phyloP scores from a whole-genome alignment of 1,140 invertebrate genomes.

The Drosophila mojavensis region DNA sequence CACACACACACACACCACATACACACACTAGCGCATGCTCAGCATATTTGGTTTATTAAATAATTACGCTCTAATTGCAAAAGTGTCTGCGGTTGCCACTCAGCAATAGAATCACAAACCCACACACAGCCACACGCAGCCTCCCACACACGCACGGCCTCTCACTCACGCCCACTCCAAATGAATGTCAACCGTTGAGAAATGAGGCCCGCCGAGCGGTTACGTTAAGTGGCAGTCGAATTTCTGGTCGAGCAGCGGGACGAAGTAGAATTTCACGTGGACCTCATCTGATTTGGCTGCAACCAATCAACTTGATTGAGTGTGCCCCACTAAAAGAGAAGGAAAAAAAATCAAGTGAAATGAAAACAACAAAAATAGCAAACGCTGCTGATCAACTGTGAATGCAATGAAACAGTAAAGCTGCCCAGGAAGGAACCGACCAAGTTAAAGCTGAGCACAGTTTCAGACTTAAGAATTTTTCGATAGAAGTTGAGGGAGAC shows the following conservation, averaged over 20 bases:
- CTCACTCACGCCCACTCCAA: slow-evolving; percentile 35
- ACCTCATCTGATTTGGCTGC: slow-evolving; percentile 51
- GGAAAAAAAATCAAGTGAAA: slow-evolving; percentile 12
- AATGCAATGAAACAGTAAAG: slow-evolving; percentile 26
- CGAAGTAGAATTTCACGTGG: neutral
- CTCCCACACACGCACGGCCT: slow-evolving; percentile 1
- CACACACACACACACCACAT: slow-evolving; percentile 13
- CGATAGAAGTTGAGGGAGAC: too few relatives aligned
- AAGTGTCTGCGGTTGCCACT: slow-evolving; percentile 62
- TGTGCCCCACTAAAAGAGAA: slow-evolving; percentile 8
- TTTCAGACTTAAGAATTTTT: neutral
- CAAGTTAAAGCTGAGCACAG: neutral
- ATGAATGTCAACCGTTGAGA: slow-evolving; percentile 53
- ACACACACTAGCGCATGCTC: slow-evolving; percentile 10
- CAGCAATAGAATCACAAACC: slow-evolving; percentile 18
- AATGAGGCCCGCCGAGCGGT: slow-evolving; percentile 48
- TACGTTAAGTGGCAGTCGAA: slow-evolving; percentile 24
- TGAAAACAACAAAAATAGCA: slow-evolving; percentile 14
- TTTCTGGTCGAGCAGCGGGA: neutral
- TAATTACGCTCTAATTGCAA: slow-evolving; percentile 82
- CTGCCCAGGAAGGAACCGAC: neutral
- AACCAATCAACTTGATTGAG: slow-evolving; percentile 70
- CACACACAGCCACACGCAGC: neutral
- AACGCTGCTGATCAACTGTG: neutral
- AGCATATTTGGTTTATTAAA: slow-evolving; percentile 74